Conservation (phyloP, 2,797 vertebrate species). For the Cyprinodon diabolis region DNA sequence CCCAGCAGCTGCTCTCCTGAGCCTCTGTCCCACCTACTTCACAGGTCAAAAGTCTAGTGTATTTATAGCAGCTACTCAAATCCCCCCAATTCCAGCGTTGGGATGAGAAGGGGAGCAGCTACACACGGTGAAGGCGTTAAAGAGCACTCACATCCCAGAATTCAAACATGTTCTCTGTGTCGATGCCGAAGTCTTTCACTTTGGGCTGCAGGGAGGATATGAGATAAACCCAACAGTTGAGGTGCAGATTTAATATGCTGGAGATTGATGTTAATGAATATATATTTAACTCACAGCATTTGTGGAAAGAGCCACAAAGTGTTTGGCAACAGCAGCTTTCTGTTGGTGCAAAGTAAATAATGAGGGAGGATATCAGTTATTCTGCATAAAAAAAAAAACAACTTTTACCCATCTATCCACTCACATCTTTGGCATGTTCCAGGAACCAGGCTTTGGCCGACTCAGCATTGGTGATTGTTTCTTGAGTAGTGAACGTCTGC, state of each 20-base stretch:
- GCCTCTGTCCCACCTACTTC: slow-evolving; percentile 70
- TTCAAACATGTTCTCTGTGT: slow-evolving; percentile 96
- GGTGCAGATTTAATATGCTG: neutral
- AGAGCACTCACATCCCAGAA: slow-evolving; percentile 97
- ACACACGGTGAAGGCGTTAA: slow-evolving; percentile 18
- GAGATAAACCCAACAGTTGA: slow-evolving; percentile 17
- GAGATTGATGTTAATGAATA: neutral
- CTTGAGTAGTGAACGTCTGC: slow-evolving; percentile 96
- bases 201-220: slow-evolving; percentile 82
- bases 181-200: slow-evolving; percentile 96
- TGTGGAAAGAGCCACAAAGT: slow-evolving; percentile 96
- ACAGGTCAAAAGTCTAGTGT: slow-evolving; percentile 76
- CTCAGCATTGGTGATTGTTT: slow-evolving; percentile 97
- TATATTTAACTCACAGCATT: slow-evolving; percentile 86
- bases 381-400: fast-evolving
- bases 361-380: neutral
- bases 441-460: slow-evolving; percentile 97
- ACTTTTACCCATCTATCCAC: slow-evolving; percentile 49
- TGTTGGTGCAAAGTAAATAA: slow-evolving; percentile 43
- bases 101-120: slow-evolving; percentile 10
- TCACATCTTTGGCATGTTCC: slow-evolving; percentile 88
- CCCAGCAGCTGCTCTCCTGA: slow-evolving; percentile 80
- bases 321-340: slow-evolving; percentile 91
- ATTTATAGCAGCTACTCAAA: slow-evolving; percentile 74
- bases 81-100: slow-evolving; percentile 15